These are phyloP conservation scores for Cryptotermes secundus DNA, from an alignment of 1,140 invertebrate genomes.

Conservation along the genomic window DNA sequence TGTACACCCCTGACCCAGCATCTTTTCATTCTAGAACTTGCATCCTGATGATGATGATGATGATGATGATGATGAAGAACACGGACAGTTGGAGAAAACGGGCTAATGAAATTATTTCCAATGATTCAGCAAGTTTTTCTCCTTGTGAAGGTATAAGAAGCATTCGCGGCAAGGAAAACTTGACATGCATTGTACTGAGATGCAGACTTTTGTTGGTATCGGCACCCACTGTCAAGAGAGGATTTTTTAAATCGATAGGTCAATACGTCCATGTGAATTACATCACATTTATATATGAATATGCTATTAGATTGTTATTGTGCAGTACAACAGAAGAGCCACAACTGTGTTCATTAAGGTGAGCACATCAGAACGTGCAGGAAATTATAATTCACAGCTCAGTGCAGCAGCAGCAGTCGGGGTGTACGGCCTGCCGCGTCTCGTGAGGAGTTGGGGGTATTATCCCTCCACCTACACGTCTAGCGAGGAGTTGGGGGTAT, in stretches of 20 bases:
- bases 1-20: neutral
- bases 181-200: neutral
- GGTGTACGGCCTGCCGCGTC: too few relatives aligned
- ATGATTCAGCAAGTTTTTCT: slow-evolving; percentile 24
- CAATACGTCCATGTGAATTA: slow-evolving; percentile 2
- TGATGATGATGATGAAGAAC: slow-evolving; percentile 6
- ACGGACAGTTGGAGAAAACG: slow-evolving; percentile 21
- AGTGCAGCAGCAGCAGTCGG: too few relatives aligned
- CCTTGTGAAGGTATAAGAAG: neutral
- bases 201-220: neutral
- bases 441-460: too few relatives aligned
- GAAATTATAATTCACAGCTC: neutral
- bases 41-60: slow-evolving; percentile 11
- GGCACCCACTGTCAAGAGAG: neutral
- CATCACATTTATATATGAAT: slow-evolving; percentile 20
- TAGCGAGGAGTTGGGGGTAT: too few relatives aligned
- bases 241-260: slow-evolving; percentile 14
- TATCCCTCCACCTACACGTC: too few relatives aligned
- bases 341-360: neutral
- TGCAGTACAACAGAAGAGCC: neutral
- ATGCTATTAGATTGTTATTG: slow-evolving; percentile 20
- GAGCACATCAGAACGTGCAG: neutral
- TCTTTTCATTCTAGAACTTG: neutral
- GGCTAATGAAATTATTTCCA: slow-evolving; percentile 30
- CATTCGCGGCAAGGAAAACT: slow-evolving; percentile 15